Conservation (phyloP, 2,113 vertebrate species). For the Gila orcuttii region DNA sequence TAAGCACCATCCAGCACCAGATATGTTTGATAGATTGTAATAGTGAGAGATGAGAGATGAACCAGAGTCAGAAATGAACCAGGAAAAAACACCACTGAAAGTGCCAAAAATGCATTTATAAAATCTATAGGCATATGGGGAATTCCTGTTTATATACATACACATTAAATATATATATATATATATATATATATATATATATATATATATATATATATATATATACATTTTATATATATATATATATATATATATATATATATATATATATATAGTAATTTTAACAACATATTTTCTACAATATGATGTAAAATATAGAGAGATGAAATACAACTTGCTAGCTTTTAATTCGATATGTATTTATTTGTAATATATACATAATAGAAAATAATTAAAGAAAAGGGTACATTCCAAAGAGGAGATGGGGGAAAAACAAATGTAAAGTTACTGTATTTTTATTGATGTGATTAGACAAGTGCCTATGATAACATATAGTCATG, state of each 20-base stretch:
- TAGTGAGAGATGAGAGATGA: background rate
- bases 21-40: background rate
- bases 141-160: too few species aligned
- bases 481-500: background rate
- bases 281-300: background rate
- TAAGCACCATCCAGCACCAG: background rate
- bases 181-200: too few species aligned
- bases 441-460: background rate
- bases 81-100: background rate
- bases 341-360: background rate
- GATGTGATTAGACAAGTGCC: background rate
- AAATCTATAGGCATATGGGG: too few species aligned
- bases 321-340: background rate
- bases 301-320: background rate
- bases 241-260: too few species aligned
- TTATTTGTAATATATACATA: background rate
- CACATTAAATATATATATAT: too few species aligned
- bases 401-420: background rate
- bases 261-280: background rate
- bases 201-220: too few species aligned
- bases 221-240: too few species aligned
- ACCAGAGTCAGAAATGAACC: background rate
- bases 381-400: background rate
- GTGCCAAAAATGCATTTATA: too few species aligned
- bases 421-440: background rate